A percentile compares a stretch with the other conserved stretches of the same genome.
Evolutionary conservation across 2,888 invertebrate genomes (phyloP).

Genomic region (Punctoribates punctum): DNA sequence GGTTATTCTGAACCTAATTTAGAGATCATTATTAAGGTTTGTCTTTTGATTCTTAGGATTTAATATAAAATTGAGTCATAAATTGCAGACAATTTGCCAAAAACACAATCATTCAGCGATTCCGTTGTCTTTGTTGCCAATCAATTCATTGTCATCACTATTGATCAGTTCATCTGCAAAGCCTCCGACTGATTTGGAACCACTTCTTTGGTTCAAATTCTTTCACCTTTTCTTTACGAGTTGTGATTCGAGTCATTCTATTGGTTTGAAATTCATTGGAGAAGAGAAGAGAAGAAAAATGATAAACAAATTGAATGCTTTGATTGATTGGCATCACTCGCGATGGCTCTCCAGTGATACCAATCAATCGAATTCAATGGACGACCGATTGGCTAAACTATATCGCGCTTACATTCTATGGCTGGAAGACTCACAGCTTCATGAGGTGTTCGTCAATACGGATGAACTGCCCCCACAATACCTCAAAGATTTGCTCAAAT

Average conservation of each 20-base stretch:
- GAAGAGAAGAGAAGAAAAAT: constrained; percentile 21
- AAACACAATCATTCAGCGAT: constrained; percentile 27
- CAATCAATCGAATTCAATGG: not conserved
- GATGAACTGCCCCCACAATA: constrained; percentile 41
- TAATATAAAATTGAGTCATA: not conserved
- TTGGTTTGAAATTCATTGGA: constrained; percentile 38
- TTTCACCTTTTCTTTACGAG: constrained; percentile 42
- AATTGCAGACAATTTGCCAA: constrained; percentile 35
- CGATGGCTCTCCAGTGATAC: constrained; percentile 32
- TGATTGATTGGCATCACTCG: constrained; percentile 42
- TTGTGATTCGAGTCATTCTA: constrained; percentile 35
- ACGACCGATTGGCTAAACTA: constrained; percentile 37
- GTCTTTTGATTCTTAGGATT: not conserved
- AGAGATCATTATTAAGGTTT: constrained; percentile 33
- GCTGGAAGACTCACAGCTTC: constrained; percentile 43
- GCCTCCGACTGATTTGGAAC: constrained; percentile 37
- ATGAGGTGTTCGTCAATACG: constrained; percentile 43
- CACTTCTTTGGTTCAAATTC: constrained; percentile 44
- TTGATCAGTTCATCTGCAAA: constrained; percentile 21
- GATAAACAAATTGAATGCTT: constrained; percentile 32
- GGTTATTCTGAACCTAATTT: constrained; percentile 30
- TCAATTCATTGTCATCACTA: constrained; percentile 40
- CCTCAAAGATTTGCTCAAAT: constrained; percentile 38
- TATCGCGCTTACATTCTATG: constrained; percentile 43
- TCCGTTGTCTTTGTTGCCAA: constrained; percentile 42